Conservation (phyloP, 2,888 invertebrate genomes). For the Lithophane leautieri region DNA sequence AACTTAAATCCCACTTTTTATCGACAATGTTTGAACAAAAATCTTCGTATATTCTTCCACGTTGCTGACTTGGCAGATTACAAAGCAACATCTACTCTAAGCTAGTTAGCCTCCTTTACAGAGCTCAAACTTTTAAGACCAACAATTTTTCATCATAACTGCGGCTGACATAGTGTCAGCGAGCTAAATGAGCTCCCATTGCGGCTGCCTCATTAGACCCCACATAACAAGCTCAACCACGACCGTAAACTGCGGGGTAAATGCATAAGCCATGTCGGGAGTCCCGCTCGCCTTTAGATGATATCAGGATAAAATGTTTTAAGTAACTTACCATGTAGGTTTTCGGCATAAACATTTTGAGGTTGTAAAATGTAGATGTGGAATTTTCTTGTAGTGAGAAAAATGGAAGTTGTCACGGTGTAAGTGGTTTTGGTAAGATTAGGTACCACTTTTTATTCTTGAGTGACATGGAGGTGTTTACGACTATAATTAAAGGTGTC, state of each 20-base stretch:
- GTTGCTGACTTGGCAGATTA: not conserved
- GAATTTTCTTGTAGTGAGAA: constrained; percentile 26
- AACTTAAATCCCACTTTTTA: too few species aligned
- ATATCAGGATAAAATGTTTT: constrained; percentile 58
- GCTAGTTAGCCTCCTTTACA: constrained; percentile 3
- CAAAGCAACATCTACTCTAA: constrained; percentile 16
- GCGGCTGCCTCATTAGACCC: constrained; percentile 49
- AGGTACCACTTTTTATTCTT: constrained; percentile 7
- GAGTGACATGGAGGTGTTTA: not conserved
- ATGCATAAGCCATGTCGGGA: constrained; percentile 63
- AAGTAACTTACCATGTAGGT: constrained; percentile 58
- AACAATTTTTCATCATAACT: constrained; percentile 59
- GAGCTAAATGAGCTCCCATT: constrained; percentile 54
- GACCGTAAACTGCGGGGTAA: constrained; percentile 45
- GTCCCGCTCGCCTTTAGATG: constrained; percentile 42
- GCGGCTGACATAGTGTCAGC: constrained; percentile 36
- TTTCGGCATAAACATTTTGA: constrained; percentile 52
- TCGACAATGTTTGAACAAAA: not conserved
- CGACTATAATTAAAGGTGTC: not conserved
- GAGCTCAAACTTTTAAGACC: constrained; percentile 34
- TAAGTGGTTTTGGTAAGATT: constrained; percentile 13
- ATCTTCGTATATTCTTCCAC: constrained; percentile 1
- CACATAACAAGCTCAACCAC: constrained; percentile 31
- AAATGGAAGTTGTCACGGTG: constrained; percentile 22
- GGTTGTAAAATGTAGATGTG: constrained; percentile 39